Percentiles rank a stretch among this genome's conserved stretches.
phyloP scores from a whole-genome alignment of 2,113 vertebrate genomes.

The Seriola rivoliana region DNA sequence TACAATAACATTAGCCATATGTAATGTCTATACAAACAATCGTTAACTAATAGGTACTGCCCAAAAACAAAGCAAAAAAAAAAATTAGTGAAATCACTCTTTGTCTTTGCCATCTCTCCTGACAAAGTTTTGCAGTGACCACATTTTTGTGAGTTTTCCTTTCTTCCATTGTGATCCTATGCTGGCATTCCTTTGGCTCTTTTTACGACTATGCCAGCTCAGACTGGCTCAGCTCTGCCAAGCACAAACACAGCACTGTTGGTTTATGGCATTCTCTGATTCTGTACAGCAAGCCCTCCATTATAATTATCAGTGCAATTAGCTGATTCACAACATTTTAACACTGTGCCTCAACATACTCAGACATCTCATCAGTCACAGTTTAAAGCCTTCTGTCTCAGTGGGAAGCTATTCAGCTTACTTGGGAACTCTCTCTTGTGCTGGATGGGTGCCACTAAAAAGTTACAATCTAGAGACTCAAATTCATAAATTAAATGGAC shows the following conservation, averaged over 20 bases:
- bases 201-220: conserved; percentile 76
- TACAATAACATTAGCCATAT: not conserved
- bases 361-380: conserved; percentile 50
- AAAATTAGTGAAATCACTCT: not conserved
- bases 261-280: conserved; percentile 72
- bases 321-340: conserved; percentile 71
- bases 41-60: not conserved
- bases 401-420: conserved; percentile 3
- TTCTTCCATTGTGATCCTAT: conserved; percentile 32
- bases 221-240: conserved; percentile 68
- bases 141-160: conserved; percentile 48
- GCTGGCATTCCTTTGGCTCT: conserved; percentile 56
- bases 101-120: conserved; percentile 5
- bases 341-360: conserved; percentile 51
- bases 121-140: conserved; percentile 21
- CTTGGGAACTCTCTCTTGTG: conserved; percentile 8
- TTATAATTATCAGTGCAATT: conserved; percentile 78
- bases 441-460: not conserved
- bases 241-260: conserved; percentile 63
- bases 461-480: conserved; percentile 1
- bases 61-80: not conserved
- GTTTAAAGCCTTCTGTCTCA: conserved; percentile 36
- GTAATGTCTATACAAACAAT: not conserved
- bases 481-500: conserved; percentile 21
- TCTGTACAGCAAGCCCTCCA: conserved; percentile 69